Percentiles rank a stretch among this genome's conserved stretches.
phyloP scores from a whole-genome alignment of 1,140 invertebrate genomes.

The Penaeus chinensis region DNA sequence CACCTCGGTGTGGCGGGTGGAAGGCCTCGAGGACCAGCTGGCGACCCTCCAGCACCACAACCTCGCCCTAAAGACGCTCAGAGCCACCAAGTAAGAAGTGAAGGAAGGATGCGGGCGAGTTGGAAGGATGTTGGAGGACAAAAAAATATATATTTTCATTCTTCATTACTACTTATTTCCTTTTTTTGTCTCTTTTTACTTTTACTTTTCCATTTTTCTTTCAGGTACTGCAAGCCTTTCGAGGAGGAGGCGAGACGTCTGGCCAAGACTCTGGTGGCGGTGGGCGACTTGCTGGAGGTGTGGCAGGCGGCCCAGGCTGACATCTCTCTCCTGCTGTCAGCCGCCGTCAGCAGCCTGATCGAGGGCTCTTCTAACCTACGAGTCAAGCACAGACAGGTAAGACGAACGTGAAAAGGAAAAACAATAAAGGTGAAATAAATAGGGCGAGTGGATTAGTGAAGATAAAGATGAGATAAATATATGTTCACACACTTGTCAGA shows the following conservation, averaged over 20 bases:
- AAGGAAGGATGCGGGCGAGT: too few species aligned
- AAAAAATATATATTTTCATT: too few species aligned
- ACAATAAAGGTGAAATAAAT: too few species aligned
- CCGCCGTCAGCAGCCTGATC: not conserved
- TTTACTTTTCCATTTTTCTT: not conserved
- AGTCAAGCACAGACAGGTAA: conserved; percentile 40
- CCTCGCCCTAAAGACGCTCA: conserved; percentile 38
- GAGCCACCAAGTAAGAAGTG: conserved; percentile 21
- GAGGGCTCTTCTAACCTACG: conserved; percentile 14
- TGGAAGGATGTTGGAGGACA: too few species aligned
- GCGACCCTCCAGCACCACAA: conserved; percentile 44
- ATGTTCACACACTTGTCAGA: too few species aligned
- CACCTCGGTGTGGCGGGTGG: conserved; percentile 34
- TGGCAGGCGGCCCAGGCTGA: conserved; percentile 45
- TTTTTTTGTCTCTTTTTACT: too few species aligned
- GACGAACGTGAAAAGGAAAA: too few species aligned
- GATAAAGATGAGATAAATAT: too few species aligned
- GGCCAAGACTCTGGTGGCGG: conserved; percentile 48
- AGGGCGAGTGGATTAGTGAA: too few species aligned
- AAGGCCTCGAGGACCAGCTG: conserved; percentile 43
- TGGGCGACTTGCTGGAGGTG: conserved; percentile 41
- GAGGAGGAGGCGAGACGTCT: conserved; percentile 17
- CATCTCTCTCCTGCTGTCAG: conserved; percentile 42
- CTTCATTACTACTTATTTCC: too few species aligned
- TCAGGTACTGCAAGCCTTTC: conserved; percentile 41